A percentile compares a stretch with the other conserved stretches of the same genome.
Conservation (phyloP, 2,113 vertebrate genomes). For the Aphyosemion australe region DNA sequence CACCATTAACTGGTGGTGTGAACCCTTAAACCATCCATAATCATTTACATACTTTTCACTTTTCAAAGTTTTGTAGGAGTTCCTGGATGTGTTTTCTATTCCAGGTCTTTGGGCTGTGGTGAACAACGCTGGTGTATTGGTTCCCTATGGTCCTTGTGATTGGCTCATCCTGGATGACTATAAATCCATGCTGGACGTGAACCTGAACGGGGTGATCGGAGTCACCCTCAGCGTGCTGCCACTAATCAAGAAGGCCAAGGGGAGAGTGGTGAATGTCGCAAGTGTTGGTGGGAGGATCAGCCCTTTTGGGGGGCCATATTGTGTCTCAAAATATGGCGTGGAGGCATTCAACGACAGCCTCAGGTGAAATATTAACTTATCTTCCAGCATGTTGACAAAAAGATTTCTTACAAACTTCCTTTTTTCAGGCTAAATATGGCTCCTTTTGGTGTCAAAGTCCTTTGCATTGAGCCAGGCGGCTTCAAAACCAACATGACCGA, state of each 20-base stretch:
- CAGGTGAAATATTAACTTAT: slow-evolving; percentile 61
- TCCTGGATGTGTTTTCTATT: too few species aligned
- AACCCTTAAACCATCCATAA: too few species aligned
- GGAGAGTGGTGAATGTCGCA: slow-evolving; percentile 82
- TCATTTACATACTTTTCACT: too few species aligned
- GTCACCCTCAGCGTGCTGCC: slow-evolving; percentile 84
- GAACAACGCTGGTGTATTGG: slow-evolving; percentile 80
- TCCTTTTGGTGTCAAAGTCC: slow-evolving; percentile 84
- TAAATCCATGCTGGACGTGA: slow-evolving; percentile 78
- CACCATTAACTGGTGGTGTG: too few species aligned
- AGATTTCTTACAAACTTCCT: accelerated
- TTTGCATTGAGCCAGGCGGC: slow-evolving; percentile 81
- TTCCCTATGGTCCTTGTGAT: slow-evolving; percentile 74
- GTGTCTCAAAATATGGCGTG: slow-evolving; percentile 81
- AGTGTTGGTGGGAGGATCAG: slow-evolving; percentile 80
- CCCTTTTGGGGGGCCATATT: slow-evolving; percentile 75
- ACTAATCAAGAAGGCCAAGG: slow-evolving; percentile 83
- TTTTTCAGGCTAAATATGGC: slow-evolving; percentile 76
- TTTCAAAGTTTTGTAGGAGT: too few species aligned
- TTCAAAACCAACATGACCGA: slow-evolving; percentile 78
- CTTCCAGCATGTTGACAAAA: background rate
- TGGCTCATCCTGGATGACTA: slow-evolving; percentile 84
- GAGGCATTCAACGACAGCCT: slow-evolving; percentile 85
- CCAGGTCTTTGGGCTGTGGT: slow-evolving; percentile 85
- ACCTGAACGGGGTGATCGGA: slow-evolving; percentile 81